Evolutionary conservation across 1,140 invertebrate genomes (phyloP), one percentile per base, ranked within the genome.

Genomic region (Achatina immaculata): DNA sequence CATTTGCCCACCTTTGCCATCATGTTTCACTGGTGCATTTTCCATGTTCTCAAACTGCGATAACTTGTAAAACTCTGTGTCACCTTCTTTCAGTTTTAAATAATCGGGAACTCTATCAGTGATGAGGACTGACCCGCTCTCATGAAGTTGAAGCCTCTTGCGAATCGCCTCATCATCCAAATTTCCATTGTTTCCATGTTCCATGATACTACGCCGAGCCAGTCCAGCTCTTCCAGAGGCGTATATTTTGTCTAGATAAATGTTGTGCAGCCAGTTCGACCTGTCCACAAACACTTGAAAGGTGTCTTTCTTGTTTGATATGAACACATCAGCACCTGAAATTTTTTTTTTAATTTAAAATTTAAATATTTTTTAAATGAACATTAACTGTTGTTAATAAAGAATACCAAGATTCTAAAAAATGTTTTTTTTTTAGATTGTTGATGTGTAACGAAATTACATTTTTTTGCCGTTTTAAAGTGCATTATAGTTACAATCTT

Each of bases 281-380:
- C 93, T 91, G 86, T 98, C 97, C 0, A 95, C 93, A 43, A 94
- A 93, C 3, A 98, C 96, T 1, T 97, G 94, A 88, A 97, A 98
- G 0, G 96, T 96, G 86, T 98, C 96, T 85, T 98, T 96, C 78
- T 82, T 81, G 38, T 88, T 86, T 11, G 89, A 88, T 55, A 91
- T 88, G 80, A 86, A 91, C 24, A 91, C 84, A 82, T 91, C 90
- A 11, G 87, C 84, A 65, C 85, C 90, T 90, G 76, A n/a, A 86
- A 81, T 14, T 16, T 14, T 55, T 16, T n/a, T n/a, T n/a, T n/a
- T n/a, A n/a, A 55, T 55, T n/a, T 16, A 14, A 55, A 14, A 16
- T 55, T 55, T n/a, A 14, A 55, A 16, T 55, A n/a, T 14, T 55
- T 16, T 55, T 55, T n/a, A n/a, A 55, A n/a, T 16, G n/a, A 55